These are phyloP conservation scores for Acanthisitta chloris DNA, from an alignment of 2,113 vertebrate species.

Conservation along the genomic window DNA sequence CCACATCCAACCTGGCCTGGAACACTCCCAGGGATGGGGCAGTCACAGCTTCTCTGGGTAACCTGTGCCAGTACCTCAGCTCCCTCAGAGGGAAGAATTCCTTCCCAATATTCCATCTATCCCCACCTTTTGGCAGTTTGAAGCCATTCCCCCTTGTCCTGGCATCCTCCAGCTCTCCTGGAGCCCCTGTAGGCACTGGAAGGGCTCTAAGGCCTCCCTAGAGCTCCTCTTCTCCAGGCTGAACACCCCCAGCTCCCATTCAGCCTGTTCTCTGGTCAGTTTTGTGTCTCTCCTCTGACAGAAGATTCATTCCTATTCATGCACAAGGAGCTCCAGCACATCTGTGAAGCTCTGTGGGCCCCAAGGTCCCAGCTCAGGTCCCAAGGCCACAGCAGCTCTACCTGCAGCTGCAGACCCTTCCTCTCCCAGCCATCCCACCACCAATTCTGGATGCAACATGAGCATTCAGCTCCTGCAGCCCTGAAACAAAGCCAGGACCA, in stretches of 20 bases:
- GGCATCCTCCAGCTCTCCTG: background rate
- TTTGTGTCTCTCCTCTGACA: background rate
- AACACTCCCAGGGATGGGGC: background rate
- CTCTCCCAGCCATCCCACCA: rapidly evolving
- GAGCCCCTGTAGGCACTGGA: background rate
- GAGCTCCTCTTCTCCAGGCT: background rate
- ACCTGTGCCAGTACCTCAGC: background rate
- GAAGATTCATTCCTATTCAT: background rate
- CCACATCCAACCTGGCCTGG: background rate
- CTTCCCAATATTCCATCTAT: rapidly evolving
- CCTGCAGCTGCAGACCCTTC: background rate
- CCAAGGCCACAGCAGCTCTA: background rate
- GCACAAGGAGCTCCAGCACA: background rate
- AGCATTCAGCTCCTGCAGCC: background rate
- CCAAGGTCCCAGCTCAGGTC: background rate
- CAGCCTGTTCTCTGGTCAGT: background rate
- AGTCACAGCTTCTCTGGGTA: background rate
- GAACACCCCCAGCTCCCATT: rapidly evolving
- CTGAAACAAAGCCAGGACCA: too few relatives aligned
- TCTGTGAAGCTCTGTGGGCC: rapidly evolving
- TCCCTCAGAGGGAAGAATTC: background rate
- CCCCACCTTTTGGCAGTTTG: background rate
- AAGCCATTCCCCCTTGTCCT: background rate
- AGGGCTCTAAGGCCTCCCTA: background rate
- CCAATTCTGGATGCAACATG: rapidly evolving